Percentiles rank a stretch among this genome's conserved stretches.
phyloP scores from a whole-genome alignment of 2,113 vertebrate species.

The Rhinoptilus africanus region DNA sequence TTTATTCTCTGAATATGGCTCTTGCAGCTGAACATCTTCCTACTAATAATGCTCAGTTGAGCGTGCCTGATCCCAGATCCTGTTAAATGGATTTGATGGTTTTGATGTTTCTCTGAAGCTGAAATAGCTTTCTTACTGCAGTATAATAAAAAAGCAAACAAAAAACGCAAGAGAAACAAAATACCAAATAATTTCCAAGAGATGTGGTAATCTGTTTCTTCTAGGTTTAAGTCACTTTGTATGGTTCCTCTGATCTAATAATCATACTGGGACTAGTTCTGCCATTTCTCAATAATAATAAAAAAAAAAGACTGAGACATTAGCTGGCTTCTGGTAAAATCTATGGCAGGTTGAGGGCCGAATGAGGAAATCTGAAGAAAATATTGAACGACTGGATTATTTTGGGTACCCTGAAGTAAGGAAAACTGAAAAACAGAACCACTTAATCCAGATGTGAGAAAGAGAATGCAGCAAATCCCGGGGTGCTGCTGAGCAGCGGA shows the following conservation, averaged over 20 bases:
- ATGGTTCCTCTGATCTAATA: neutral
- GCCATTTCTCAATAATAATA: neutral
- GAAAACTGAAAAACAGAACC: neutral
- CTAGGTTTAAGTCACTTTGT: neutral
- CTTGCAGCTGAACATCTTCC: neutral
- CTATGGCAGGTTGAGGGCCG: neutral
- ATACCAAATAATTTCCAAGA: neutral
- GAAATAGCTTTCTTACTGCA: neutral
- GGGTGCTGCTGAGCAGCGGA: accelerated
- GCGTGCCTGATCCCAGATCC: neutral
- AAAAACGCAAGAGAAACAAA: neutral
- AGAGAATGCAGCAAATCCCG: neutral
- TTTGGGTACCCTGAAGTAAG: neutral
- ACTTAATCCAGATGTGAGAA: neutral
- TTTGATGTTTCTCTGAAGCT: neutral
- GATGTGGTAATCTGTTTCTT: neutral
- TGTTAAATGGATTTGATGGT: neutral
- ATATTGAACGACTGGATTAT: neutral
- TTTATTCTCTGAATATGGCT: neutral
- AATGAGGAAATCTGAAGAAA: neutral
- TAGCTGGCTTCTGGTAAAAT: neutral
- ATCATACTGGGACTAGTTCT: neutral
- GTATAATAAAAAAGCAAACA: neutral
- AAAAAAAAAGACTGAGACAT: neutral
- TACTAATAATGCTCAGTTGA: neutral